phyloP scores from a whole-genome alignment of 2,888 invertebrate genomes.

The Heliconius ethilla region DNA sequence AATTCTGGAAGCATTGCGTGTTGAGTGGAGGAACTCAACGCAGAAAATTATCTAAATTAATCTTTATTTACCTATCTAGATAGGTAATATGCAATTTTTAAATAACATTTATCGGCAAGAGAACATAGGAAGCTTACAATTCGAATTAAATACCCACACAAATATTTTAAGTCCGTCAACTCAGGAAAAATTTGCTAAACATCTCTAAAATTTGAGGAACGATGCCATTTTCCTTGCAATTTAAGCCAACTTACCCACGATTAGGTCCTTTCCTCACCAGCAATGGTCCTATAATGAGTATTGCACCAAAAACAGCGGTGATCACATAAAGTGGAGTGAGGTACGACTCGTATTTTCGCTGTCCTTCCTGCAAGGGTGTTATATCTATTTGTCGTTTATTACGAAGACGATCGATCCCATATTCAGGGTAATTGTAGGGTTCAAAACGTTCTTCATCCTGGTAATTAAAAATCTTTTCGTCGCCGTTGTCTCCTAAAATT shows the following conservation, averaged over 20 bases:
- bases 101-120: too few species aligned
- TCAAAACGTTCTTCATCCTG: constrained; percentile 22
- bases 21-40: too few species aligned
- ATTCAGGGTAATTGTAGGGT: constrained; percentile 24
- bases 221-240: not conserved
- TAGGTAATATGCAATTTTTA: too few species aligned
- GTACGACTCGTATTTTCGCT: constrained; percentile 28
- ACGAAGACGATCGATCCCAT: constrained; percentile 29
- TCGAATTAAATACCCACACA: too few species aligned
- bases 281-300: constrained; percentile 57
- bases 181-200: not conserved
- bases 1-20: too few species aligned
- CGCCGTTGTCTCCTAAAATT: not conserved
- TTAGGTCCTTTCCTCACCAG: constrained; percentile 54
- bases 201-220: not conserved
- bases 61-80: not conserved
- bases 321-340: constrained; percentile 44
- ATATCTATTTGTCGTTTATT: constrained; percentile 30
- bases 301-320: constrained; percentile 51
- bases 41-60: not conserved
- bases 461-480: not conserved
- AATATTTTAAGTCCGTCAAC: too few species aligned
- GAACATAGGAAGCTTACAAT: too few species aligned
- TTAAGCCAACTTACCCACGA: constrained; percentile 51
- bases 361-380: constrained; percentile 5